Percentiles rank a stretch among this genome's conserved stretches.
phyloP scores from a whole-genome alignment of 2,113 vertebrate genomes.

The Phainopepla nitens region DNA sequence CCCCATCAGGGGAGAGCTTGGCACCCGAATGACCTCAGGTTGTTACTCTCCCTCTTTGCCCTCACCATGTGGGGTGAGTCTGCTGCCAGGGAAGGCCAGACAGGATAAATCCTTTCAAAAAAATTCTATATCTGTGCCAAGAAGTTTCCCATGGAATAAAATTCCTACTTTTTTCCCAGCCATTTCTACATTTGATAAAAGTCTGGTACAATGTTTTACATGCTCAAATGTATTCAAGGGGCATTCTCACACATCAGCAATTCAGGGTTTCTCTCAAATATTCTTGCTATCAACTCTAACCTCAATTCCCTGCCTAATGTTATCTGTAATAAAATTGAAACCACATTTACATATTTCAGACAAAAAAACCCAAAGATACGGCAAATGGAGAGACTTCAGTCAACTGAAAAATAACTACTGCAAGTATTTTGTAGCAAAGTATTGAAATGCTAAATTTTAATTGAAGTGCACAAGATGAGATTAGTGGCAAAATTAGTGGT shows the following conservation, averaged over 20 bases:
- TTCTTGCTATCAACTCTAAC: not conserved
- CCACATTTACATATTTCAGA: not conserved
- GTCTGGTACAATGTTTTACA: not conserved
- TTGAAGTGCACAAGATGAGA: not conserved
- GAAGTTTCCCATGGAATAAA: not conserved
- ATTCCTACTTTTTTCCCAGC: not conserved
- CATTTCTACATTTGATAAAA: not conserved
- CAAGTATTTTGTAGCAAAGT: not conserved
- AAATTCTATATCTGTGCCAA: not conserved
- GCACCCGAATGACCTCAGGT: accelerated
- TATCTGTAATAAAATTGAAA: not conserved
- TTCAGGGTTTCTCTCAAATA: not conserved
- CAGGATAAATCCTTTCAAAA: not conserved
- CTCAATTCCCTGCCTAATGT: not conserved
- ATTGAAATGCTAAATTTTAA: not conserved
- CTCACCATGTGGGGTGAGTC: accelerated
- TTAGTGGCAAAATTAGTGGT: not conserved
- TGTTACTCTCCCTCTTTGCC: not conserved
- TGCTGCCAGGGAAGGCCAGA: not conserved
- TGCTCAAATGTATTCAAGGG: not conserved
- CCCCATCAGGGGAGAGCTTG: not conserved
- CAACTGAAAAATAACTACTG: not conserved
- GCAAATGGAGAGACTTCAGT: not conserved
- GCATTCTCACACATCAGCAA: not conserved
- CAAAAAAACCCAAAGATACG: not conserved